Base-by-base conservation (phyloP, 2,113 vertebrate genomes). In the Cathartes aura region DNA sequence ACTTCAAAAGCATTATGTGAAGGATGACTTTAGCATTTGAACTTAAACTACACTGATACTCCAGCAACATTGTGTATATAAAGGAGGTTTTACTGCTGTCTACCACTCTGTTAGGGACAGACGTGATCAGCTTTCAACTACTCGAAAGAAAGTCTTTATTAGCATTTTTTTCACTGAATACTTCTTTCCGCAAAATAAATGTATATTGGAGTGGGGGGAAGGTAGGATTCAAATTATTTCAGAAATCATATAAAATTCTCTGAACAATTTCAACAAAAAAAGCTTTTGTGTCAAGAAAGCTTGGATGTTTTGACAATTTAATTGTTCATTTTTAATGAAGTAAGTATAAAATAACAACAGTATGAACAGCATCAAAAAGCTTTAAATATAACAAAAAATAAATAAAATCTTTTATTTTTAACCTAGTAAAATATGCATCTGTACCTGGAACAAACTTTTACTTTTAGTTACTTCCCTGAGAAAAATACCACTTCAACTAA, bases 1-100 rank as follows among this genome's bases (percentile, higher is more conserved):
- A 89, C 76, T 96, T 96, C 86, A 90, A 96, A 97, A 91, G 70
- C 29, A 23, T 71, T 91, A 91, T 47, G 45, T 63, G 73, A 52
- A 62, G 60, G 47, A 79, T 89, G 83, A 75, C 62, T 95, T 95
- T 3, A 93, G 64, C 48, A 96, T 95, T 75, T 85, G 72, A 91
- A 89, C 89, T 93, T 52, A 72, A 91, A 68, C 64, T 79, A 34
- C 13, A 38, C 6, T 56, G 52, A 74, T 81, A 78, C 19, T 82
- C 36, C 59, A 83, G 45, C 42, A 92, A 78, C 19, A 18, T 36
- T 67, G 45, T 53, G 24, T 48, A 30, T 56, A 42, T 45, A 82
- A 93, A 72, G 43, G 60, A 89, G 32, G 10, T 22, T 91, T 89
- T 78, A 48, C 30, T 85, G 21, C 34, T 63, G 16, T 48, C 20